Conservation (phyloP, 2,113 vertebrate species). For the Prunella fulvescens region DNA sequence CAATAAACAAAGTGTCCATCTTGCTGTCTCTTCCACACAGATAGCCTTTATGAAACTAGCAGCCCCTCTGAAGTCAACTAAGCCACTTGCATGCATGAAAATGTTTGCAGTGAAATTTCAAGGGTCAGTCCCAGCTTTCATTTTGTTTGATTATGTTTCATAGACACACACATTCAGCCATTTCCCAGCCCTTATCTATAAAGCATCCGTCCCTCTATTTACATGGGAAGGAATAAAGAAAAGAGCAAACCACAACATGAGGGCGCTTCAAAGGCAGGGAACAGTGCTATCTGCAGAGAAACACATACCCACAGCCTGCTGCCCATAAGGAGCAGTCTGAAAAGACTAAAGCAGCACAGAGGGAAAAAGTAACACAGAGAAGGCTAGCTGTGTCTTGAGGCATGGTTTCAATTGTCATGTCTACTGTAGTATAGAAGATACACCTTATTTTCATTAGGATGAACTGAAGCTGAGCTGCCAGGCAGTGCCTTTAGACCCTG, state of each 20-base stretch:
- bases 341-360: background rate
- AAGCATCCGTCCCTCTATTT: background rate
- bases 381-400: conserved; percentile 11
- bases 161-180: background rate
- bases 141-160: background rate
- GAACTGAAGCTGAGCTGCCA: background rate
- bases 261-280: background rate
- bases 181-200: background rate
- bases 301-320: background rate
- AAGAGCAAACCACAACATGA: background rate
- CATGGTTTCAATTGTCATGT: background rate
- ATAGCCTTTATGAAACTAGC: background rate
- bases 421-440: background rate
- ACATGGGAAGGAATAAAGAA: background rate
- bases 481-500: background rate
- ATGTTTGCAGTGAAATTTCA: background rate
- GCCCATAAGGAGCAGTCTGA: background rate
- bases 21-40: background rate
- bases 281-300: background rate
- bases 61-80: background rate
- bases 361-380: background rate
- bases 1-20: background rate
- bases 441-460: conserved; percentile 21
- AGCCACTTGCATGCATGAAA: background rate
- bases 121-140: background rate